A percentile compares a stretch with the other conserved stretches of the same genome.
Conservation (phyloP, 2,888 invertebrate species). For the Tenthredo livida region DNA sequence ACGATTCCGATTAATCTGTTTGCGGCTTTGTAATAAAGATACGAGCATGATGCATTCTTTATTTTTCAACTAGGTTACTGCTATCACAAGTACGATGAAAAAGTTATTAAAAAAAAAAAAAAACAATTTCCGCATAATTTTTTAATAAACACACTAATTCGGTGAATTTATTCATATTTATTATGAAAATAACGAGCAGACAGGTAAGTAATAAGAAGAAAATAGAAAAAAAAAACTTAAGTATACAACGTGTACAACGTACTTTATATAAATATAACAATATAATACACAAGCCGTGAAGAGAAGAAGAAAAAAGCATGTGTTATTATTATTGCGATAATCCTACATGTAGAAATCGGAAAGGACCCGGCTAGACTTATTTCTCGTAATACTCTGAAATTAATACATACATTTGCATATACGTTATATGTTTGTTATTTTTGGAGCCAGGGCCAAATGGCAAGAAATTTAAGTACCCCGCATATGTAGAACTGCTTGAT, state of each 20-base stretch:
- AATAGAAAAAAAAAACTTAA: background rate
- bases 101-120: background rate
- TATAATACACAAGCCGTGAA: background rate
- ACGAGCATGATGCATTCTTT: background rate
- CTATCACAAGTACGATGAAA: background rate
- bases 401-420: background rate
- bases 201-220: background rate
- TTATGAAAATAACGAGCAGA: background rate
- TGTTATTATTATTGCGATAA: background rate
- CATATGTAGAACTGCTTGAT: constrained; percentile 13
- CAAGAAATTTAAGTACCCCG: constrained; percentile 47
- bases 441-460: constrained; percentile 60
- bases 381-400: background rate
- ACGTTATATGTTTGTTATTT: constrained; percentile 50
- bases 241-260: background rate
- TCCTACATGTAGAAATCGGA: background rate
- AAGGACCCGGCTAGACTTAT: background rate
- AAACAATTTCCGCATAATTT: background rate
- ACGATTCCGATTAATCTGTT: background rate
- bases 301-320: background rate
- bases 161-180: background rate
- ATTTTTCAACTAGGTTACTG: background rate
- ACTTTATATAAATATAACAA: background rate
- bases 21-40: background rate
- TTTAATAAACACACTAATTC: background rate